phyloP scores from a whole-genome alignment of 2,113 vertebrate genomes.

The Leptobrachium ailaonicum region DNA sequence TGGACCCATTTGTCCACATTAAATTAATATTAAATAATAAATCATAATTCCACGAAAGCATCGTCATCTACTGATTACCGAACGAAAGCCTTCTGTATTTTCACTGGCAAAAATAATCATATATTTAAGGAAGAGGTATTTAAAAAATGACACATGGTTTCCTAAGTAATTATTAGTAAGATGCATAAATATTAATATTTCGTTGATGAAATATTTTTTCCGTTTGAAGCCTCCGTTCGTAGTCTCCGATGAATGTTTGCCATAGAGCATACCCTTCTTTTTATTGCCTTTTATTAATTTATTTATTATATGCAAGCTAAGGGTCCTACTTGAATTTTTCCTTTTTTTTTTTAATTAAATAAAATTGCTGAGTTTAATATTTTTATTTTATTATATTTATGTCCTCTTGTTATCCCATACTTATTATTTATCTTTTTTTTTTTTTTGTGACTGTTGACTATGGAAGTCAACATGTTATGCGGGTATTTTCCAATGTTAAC shows the following conservation, averaged over 20 bases:
- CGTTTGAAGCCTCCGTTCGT: too few relatives aligned
- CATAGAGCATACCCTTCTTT: not conserved
- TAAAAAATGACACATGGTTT: not conserved
- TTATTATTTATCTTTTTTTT: not conserved
- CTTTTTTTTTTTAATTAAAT: not conserved
- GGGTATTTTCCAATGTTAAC: constrained; percentile 47
- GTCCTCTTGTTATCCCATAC: not conserved
- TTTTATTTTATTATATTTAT: constrained; percentile 33
- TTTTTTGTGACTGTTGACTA: constrained; percentile 17
- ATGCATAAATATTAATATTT: too few relatives aligned
- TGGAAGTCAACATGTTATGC: constrained; percentile 34
- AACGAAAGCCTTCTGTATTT: not conserved
- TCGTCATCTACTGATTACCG: not conserved
- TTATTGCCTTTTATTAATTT: not conserved
- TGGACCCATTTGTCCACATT: constrained; percentile 13
- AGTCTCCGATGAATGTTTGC: not conserved
- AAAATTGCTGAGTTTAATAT: not conserved
- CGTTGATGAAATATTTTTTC: too few relatives aligned
- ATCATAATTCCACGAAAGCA: not conserved
- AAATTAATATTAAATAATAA: constrained; percentile 1
- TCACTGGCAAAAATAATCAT: not conserved
- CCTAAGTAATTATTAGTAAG: not conserved
- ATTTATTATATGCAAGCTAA: not conserved
- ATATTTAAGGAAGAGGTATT: not conserved
- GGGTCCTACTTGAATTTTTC: not conserved